Base-by-base conservation (phyloP, 2,113 vertebrate genomes). In the Isichthys henryi region DNA sequence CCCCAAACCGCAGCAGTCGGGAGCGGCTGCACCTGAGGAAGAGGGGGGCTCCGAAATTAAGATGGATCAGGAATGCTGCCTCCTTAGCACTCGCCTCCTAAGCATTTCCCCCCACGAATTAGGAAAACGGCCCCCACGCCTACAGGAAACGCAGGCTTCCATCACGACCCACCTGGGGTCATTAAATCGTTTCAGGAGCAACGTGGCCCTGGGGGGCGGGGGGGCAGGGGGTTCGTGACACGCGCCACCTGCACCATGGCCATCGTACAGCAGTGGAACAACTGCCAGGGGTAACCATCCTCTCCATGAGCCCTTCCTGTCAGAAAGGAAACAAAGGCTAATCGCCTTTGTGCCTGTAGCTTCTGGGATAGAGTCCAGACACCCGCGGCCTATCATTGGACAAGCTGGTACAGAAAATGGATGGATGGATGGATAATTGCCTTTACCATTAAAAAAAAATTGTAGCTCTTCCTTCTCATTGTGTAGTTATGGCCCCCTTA, bases 151-250 rank as follows among this genome's bases (percentile, higher is more conserved):
- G 49, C 50, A 85, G 31, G 52, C 31, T 89, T 62, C 85, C 27
- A 56, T 89, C 39, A 19, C 27, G 39, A 83, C 43, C 70, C 49
- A 46, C 7, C 31, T 89, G 58, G 50, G 88, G 88, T 89, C 70
- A 43, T 45, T 82, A 27, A 31, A 88, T 74, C 88, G 45, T 88
- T 56, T 89, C 49, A 89, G 66, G 6, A 74, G 62, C n/a, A 17
- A 49, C 58, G 27, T 74, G 21, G 66, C 58, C 8, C 58, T 62
- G 21, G 56, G 56, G 56, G 1, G 53, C 1, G 56, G 56, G 8
- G 45, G 58, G 49, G n/a, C 35, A 3, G 39, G 53, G 66, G 87
- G 43, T 23, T 9, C 23, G 27, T 88, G 39, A 62, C 45, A 23
- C 35, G 45, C 0, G 39, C 39, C 80, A 23, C 35, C 80, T 3